These are phyloP conservation scores for Steinernema feltiae DNA, from an alignment of 1,140 invertebrate genomes.

Conservation along the genomic window DNA sequence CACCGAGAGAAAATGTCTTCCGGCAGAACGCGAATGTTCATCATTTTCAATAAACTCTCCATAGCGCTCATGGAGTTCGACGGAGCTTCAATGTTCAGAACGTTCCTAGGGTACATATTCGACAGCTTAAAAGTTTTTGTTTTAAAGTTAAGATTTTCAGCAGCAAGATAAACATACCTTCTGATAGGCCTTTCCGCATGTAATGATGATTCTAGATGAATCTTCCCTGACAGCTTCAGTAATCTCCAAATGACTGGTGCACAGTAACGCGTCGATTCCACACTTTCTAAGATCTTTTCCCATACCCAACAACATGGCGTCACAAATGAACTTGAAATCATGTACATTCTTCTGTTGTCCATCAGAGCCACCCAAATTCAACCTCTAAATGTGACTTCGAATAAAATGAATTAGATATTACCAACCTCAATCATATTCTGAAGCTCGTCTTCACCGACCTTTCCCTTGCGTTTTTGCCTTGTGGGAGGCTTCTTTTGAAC, in stretches of 20 bases:
- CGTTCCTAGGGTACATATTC: background rate
- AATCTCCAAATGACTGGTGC: background rate
- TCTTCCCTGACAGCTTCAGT: background rate
- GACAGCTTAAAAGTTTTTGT: background rate
- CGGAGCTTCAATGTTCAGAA: background rate
- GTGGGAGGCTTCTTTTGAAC: background rate
- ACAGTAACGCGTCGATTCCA: background rate
- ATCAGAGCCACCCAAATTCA: no score
- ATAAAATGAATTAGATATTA: background rate
- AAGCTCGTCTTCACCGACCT: background rate
- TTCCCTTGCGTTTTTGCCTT: background rate
- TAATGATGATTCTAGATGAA: background rate
- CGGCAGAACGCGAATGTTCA: background rate
- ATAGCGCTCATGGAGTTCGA: background rate
- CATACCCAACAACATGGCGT: background rate
- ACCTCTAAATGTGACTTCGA: no score
- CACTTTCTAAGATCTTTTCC: conserved; percentile 11
- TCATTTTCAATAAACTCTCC: background rate
- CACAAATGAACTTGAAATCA: background rate
- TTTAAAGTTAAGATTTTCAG: no score
- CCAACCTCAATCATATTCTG: background rate
- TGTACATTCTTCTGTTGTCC: no score
- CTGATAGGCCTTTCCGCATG: background rate
- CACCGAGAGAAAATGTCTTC: background rate
- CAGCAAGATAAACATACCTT: background rate